A percentile compares a stretch with the other conserved stretches of the same genome.
phyloP scores from a whole-genome alignment of 1,140 invertebrate species.

The Drosophila auraria region DNA sequence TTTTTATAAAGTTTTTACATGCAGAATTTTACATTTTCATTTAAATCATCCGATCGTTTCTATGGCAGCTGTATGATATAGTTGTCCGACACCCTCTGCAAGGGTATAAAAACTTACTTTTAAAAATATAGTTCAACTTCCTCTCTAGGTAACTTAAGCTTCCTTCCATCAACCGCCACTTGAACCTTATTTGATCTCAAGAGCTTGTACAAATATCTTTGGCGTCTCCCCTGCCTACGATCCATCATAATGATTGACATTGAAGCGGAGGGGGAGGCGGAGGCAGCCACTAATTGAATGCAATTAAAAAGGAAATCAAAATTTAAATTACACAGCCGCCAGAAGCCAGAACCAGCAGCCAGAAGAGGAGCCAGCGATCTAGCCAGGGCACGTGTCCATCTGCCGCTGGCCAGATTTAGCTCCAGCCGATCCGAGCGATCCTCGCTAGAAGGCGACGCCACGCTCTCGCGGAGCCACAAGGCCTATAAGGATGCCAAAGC shows the following conservation, averaged over 20 bases:
- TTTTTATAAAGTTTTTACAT: too few relatives aligned
- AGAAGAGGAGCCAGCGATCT: background rate
- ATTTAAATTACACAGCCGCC: conserved; percentile 36
- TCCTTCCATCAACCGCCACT: background rate
- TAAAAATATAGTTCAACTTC: too few relatives aligned
- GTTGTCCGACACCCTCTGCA: too few relatives aligned
- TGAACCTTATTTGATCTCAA: background rate
- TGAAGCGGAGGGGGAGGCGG: background rate
- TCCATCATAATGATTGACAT: conserved; percentile 34
- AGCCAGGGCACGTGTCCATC: conserved; percentile 43
- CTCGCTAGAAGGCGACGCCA: conserved; percentile 41
- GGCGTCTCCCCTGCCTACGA: background rate
- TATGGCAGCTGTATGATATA: too few relatives aligned
- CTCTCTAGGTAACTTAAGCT: background rate
- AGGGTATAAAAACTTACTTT: too few relatives aligned
- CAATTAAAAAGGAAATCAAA: conserved; percentile 44
- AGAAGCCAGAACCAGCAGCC: background rate
- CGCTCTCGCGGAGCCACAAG: conserved; percentile 26
- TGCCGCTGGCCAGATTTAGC: conserved; percentile 36
- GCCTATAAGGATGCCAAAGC: conserved; percentile 36
- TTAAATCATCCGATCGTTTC: too few relatives aligned
- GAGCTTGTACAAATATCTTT: too few relatives aligned
- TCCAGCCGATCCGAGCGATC: conserved; percentile 7
- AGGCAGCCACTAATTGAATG: conserved; percentile 36
- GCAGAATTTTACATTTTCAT: too few relatives aligned